phyloP scores from a whole-genome alignment of 2,113 vertebrate genomes.

The Osmerus eperlanus region DNA sequence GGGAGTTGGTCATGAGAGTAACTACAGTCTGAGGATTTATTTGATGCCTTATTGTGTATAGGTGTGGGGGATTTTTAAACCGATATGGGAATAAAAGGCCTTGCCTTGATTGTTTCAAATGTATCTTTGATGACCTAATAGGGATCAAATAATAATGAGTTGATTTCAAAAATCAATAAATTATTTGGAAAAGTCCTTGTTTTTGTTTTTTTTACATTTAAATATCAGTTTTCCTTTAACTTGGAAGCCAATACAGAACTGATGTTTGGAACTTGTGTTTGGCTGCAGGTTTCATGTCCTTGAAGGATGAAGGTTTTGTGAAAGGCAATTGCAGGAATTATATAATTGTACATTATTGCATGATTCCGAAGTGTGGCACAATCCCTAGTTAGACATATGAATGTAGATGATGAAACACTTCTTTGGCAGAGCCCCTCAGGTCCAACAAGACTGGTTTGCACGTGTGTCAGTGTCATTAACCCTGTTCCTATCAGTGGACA shows the following conservation, averaged over 20 bases:
- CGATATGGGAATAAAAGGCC: slow-evolving; percentile 42
- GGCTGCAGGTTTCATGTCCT: slow-evolving; percentile 44
- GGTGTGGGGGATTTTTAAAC: slow-evolving; percentile 23
- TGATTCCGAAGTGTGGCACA: no score
- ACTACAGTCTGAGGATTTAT: slow-evolving; percentile 88
- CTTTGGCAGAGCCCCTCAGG: no score
- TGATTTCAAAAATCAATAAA: slow-evolving; percentile 58
- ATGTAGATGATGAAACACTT: no score
- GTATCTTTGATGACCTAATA: slow-evolving; percentile 64
- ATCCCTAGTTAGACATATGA: no score
- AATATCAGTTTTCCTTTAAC: slow-evolving; percentile 1
- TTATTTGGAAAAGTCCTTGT: slow-evolving; percentile 22
- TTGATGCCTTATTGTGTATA: slow-evolving; percentile 69
- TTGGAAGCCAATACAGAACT: slow-evolving; percentile 44
- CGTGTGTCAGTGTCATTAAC: no score
- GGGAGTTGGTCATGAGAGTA: slow-evolving; percentile 99
- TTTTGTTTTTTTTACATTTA: no score
- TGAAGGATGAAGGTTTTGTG: slow-evolving; percentile 37
- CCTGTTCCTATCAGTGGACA: no score
- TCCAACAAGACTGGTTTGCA: no score
- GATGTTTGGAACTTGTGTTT: slow-evolving; percentile 56
- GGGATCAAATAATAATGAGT: slow-evolving; percentile 66
- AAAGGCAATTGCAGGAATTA: slow-evolving; percentile 6
- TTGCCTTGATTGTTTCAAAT: slow-evolving; percentile 58
- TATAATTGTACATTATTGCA: no score